Conservation (phyloP, 1,140 invertebrate genomes). For the Oryzaephilus surinamensis region DNA sequence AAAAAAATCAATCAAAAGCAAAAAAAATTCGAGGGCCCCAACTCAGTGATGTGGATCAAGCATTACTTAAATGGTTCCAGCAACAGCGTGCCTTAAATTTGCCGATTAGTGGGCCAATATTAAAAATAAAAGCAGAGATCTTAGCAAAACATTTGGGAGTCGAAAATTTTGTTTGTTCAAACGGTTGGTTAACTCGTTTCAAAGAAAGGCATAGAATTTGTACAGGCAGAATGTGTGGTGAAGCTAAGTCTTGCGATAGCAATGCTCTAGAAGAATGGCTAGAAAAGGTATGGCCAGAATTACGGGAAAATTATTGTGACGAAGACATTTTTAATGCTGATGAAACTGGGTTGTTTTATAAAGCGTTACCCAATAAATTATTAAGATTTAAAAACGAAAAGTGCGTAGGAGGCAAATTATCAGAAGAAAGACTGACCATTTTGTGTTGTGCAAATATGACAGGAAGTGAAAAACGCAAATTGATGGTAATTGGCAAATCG, state of each 20-base stretch:
- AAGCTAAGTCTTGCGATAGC: too few relatives aligned
- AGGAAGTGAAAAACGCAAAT: conserved; percentile 36
- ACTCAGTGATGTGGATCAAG: conserved; percentile 24
- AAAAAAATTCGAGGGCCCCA: conserved; percentile 24
- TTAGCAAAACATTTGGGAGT: conserved; percentile 12
- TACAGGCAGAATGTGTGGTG: conserved; percentile 15
- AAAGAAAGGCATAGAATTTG: conserved; percentile 18
- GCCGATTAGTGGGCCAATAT: conserved; percentile 5
- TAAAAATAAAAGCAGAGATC: conserved; percentile 4
- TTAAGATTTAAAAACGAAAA: conserved; percentile 16
- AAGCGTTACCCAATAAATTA: conserved; percentile 27
- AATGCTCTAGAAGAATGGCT: conserved; percentile 5
- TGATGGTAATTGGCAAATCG: conserved; percentile 28
- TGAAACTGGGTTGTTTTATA: conserved; percentile 35
- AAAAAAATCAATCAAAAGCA: conserved; percentile 20
- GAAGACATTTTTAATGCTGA: conserved; percentile 37
- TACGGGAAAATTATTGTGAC: conserved; percentile 13
- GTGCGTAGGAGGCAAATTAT: conserved; percentile 20
- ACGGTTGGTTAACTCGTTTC: conserved; percentile 24
- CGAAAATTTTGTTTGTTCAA: conserved; percentile 20
- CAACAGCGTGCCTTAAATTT: conserved; percentile 4
- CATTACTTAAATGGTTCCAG: conserved; percentile 12
- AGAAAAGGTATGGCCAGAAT: conserved; percentile 3
- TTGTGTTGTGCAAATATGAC: conserved; percentile 34
- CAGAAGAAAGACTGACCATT: conserved; percentile 35